Evolutionary conservation across 1,140 invertebrate genomes (phyloP).

Genomic region (Caenorhabditis inopinata): DNA sequence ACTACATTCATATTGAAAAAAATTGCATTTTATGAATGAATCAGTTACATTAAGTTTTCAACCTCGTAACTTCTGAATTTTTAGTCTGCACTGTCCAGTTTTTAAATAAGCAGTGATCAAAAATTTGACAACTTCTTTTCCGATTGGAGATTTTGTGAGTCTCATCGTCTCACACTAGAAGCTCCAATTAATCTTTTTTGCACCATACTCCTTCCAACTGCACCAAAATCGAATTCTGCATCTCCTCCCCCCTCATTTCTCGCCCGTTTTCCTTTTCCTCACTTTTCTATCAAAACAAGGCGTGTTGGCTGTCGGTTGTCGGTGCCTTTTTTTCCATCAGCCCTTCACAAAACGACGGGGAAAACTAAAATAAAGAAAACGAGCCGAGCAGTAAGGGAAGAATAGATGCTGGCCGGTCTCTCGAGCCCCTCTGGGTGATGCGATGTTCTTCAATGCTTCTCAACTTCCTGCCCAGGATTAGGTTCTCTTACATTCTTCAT

Average conservation of each 20-base stretch:
- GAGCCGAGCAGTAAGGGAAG: neutral
- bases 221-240: conserved; percentile 21
- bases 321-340: conserved; percentile 18
- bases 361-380: conserved; percentile 34
- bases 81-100: no score
- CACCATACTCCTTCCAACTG: neutral
- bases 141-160: neutral
- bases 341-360: neutral
- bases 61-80: no score
- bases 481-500: neutral
- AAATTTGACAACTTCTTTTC: neutral
- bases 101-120: no score
- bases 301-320: neutral
- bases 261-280: neutral
- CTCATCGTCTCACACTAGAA: neutral
- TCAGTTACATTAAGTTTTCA: no score
- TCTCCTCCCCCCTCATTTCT: neutral
- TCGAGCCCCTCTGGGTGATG: neutral
- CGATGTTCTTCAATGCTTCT: neutral
- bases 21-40: no score
- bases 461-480: neutral
- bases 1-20: no score
- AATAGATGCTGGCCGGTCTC: neutral
- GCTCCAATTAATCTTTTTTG: neutral
- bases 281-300: conserved; percentile 6